Evolutionary conservation across 2,888 invertebrate species (phyloP).

Genomic region (Blastobasis lacticolella): DNA sequence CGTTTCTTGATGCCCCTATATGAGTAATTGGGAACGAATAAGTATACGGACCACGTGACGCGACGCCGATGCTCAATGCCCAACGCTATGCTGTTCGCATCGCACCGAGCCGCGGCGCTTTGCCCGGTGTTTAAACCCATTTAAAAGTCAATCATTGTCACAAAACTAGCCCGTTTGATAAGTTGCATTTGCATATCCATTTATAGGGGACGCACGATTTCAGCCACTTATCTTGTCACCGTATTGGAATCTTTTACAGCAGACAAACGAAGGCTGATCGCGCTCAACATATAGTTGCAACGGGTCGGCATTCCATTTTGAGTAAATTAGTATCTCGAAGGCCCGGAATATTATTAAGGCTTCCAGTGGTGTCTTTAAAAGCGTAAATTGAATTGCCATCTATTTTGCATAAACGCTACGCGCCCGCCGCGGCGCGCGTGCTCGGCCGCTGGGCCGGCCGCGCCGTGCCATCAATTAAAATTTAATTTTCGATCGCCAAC

Average conservation of each 20-base stretch:
- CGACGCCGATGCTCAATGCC: slow-evolving; percentile 15
- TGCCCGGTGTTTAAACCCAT: slow-evolving; percentile 41
- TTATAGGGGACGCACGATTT: slow-evolving; percentile 43
- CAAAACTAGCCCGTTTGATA: slow-evolving; percentile 39
- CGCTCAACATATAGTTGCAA: slow-evolving; percentile 19
- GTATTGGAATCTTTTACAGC: slow-evolving; percentile 32
- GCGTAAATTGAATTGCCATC: slow-evolving; percentile 63
- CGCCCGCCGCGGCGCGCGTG: slow-evolving; percentile 20
- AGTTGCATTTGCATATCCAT: slow-evolving; percentile 47
- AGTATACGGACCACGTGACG: slow-evolving; percentile 21
- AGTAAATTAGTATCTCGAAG: slow-evolving; percentile 13
- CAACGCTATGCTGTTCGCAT: slow-evolving; percentile 7
- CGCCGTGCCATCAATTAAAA: slow-evolving; percentile 56
- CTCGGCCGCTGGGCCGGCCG: slow-evolving; percentile 19
- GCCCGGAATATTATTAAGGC: slow-evolving; percentile 2
- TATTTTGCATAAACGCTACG: slow-evolving; percentile 56
- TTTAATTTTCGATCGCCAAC: slow-evolving; percentile 61
- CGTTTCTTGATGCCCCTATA: slow-evolving; percentile 33
- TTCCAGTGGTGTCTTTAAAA: slow-evolving; percentile 25
- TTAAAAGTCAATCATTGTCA: slow-evolving; percentile 65
- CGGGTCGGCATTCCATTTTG: slow-evolving; percentile 18
- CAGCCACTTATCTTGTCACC: slow-evolving; percentile 46
- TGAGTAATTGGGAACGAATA: slow-evolving; percentile 43
- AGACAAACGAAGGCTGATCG: slow-evolving; percentile 33
- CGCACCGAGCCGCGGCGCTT: slow-evolving; percentile 32